phyloP scores from a whole-genome alignment of 2,113 vertebrate species.

The Marcusenius ussheri region DNA sequence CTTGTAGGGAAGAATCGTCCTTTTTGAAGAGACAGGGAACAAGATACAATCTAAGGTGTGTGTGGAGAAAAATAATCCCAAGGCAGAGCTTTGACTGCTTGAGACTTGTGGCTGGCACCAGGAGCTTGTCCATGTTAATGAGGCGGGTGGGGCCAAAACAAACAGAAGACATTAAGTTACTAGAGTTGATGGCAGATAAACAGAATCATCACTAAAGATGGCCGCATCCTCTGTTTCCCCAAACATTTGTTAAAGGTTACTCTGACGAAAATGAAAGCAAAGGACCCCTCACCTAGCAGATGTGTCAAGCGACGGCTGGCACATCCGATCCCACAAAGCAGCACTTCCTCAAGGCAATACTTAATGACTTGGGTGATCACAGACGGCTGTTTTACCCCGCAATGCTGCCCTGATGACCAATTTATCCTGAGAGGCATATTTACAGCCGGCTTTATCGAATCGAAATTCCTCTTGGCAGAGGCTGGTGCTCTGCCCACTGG shows the following conservation, averaged over 20 bases:
- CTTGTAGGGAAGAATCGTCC: background rate
- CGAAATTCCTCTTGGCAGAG: constrained; percentile 43
- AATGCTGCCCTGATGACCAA: constrained; percentile 51
- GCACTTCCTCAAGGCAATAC: background rate
- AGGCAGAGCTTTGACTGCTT: background rate
- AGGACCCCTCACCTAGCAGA: background rate
- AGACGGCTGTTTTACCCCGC: constrained; percentile 41
- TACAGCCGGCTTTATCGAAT: constrained; percentile 45
- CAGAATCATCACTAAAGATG: background rate
- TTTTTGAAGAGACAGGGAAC: background rate
- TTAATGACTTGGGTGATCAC: constrained; percentile 44
- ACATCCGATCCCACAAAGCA: background rate
- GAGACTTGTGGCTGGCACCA: background rate
- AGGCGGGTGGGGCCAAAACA: background rate
- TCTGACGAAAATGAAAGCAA: background rate
- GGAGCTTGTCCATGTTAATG: background rate
- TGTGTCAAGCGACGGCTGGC: background rate
- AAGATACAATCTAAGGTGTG: background rate
- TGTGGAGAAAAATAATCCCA: background rate
- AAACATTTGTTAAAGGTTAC: background rate
- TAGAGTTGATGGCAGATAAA: background rate
- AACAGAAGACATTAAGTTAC: background rate
- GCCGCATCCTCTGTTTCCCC: background rate
- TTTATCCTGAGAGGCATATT: constrained; percentile 57
- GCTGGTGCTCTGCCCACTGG: constrained; percentile 42